phyloP scores from a whole-genome alignment of 2,797 vertebrate genomes.

The Nasua narica region DNA sequence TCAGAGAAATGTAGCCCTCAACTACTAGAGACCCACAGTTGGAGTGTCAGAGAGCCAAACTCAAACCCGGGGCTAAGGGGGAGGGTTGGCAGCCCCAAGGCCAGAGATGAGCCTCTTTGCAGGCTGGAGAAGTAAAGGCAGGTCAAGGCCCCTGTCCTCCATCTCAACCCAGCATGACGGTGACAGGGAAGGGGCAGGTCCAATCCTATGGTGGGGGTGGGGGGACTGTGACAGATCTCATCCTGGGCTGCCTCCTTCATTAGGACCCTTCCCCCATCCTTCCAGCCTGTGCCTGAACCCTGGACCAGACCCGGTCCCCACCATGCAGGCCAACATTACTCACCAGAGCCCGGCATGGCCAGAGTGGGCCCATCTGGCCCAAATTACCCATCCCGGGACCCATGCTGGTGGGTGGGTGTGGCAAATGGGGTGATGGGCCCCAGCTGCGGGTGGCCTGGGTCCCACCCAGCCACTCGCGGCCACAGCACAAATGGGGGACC shows the following conservation, averaged over 20 bases:
- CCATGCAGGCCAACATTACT: not conserved
- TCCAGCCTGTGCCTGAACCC: not conserved
- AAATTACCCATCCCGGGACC: constrained; percentile 11
- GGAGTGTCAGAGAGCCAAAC: not conserved
- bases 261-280: not conserved
- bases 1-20: not conserved
- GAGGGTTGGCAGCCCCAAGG: fast-evolving
- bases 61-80: not conserved
- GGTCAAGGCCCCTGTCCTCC: not conserved
- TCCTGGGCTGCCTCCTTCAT: fast-evolving
- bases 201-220: not conserved
- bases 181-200: not conserved
- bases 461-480: not conserved
- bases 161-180: not conserved
- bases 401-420: not conserved
- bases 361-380: not conserved
- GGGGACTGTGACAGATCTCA: not conserved
- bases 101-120: not conserved
- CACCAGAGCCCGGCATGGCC: not conserved
- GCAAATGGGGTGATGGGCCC: not conserved
- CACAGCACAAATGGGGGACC: not conserved
- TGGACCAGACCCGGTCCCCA: not conserved
- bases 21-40: not conserved
- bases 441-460: not conserved
- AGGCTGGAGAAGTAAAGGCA: not conserved